A percentile compares a stretch with the other conserved stretches of the same genome.
Evolutionary conservation across 2,113 vertebrate species (phyloP).

Genomic region (Prinia subflava): DNA sequence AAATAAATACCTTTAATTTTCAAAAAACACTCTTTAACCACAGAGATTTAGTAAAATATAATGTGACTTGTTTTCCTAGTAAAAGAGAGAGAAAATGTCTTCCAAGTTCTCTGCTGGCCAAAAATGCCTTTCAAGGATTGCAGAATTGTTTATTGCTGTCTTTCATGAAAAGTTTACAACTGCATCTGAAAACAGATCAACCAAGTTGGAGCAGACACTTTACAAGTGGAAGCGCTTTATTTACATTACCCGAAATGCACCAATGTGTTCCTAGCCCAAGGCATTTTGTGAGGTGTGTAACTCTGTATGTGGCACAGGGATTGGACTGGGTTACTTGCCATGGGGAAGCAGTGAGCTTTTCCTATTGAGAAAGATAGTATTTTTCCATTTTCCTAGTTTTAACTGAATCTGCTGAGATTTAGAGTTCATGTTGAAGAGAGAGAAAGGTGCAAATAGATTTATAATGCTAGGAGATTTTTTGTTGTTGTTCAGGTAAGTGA

Average conservation of each 20-base stretch:
- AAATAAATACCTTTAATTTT: background rate
- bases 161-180: background rate
- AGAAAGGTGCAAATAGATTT: background rate
- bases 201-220: background rate
- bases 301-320: background rate
- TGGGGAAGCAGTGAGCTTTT: background rate
- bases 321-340: background rate
- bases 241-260: background rate
- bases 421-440: background rate
- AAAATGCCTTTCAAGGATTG: background rate
- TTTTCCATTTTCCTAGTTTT: background rate
- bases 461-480: background rate
- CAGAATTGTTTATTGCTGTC: background rate
- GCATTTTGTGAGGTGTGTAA: background rate
- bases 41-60: background rate
- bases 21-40: background rate
- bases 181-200: background rate
- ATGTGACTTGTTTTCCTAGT: background rate
- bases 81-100: background rate
- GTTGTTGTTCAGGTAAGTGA: background rate
- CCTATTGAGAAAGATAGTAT: background rate
- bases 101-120: background rate
- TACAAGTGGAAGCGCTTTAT: background rate
- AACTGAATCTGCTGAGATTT: background rate
- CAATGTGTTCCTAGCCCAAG: background rate